Conservation (phyloP, 2,888 invertebrate species). For the Ichneumoninae sp. region DNA sequence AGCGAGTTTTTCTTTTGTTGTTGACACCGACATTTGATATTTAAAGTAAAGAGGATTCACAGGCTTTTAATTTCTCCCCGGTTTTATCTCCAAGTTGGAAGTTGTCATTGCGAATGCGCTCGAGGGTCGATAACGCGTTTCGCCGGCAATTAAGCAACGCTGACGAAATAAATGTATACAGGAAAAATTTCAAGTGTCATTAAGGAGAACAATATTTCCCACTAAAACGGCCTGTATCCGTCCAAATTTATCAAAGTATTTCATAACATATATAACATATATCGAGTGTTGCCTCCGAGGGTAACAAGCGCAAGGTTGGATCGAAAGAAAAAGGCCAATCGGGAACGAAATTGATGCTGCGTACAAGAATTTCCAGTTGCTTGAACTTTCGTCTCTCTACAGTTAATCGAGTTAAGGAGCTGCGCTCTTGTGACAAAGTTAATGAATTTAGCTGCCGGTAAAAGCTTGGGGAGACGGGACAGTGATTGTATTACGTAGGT, state of each 20-base stretch:
- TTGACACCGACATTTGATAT: not conserved
- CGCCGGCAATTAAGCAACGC: slow-evolving; percentile 51
- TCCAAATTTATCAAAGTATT: too few species aligned
- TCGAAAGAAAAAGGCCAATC: slow-evolving; percentile 11
- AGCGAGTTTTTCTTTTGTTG: not conserved
- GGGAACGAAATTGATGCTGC: not conserved
- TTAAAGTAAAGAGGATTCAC: not conserved
- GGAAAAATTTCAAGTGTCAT: slow-evolving; percentile 70
- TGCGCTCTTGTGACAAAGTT: slow-evolving; percentile 3
- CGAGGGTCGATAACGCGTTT: slow-evolving; percentile 38
- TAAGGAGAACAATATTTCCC: slow-evolving; percentile 64
- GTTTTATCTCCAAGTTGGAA: slow-evolving; percentile 32
- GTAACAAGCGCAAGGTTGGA: not conserved
- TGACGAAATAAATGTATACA: not conserved
- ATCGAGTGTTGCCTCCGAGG: not conserved
- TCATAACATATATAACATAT: not conserved
- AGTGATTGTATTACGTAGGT: slow-evolving; percentile 9
- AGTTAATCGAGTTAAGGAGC: slow-evolving; percentile 23
- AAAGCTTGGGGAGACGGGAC: not conserved
- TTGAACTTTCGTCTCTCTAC: not conserved
- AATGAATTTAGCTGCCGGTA: not conserved
- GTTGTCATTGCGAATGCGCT: slow-evolving; percentile 53
- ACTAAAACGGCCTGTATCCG: slow-evolving; percentile 39
- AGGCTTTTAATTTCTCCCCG: slow-evolving; percentile 44
- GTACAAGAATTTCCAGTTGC: slow-evolving; percentile 1